Percentiles rank a stretch among this genome's conserved stretches.
Evolutionary conservation across 1,140 invertebrate species (phyloP).

Genomic region (Dreissena rostriformis): DNA sequence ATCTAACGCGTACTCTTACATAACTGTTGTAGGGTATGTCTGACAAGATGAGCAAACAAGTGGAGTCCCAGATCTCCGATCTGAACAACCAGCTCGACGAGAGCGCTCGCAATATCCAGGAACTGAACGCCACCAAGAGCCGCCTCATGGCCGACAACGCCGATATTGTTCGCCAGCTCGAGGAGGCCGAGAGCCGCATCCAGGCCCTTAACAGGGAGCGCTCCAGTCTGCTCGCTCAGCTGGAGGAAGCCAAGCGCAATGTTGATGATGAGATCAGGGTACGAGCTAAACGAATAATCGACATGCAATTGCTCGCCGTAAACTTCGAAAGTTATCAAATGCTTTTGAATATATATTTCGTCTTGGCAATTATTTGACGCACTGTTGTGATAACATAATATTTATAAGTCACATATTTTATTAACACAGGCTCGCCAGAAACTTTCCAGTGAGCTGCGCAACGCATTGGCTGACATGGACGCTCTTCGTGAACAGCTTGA

Average conservation of each 20-base stretch:
- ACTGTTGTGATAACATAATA: not conserved
- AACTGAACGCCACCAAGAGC: constrained; percentile 75
- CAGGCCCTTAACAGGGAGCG: constrained; percentile 97
- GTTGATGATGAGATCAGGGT: constrained; percentile 96
- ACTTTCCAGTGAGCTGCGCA: constrained; percentile 83
- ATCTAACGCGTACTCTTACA: too few relatives aligned
- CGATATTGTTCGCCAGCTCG: constrained; percentile 93
- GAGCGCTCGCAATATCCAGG: constrained; percentile 70
- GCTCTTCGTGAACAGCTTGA: constrained; percentile 96
- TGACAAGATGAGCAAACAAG: constrained; percentile 98
- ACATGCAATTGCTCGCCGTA: not conserved
- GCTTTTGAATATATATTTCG: not conserved
- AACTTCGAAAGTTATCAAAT: not conserved
- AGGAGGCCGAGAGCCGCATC: constrained; percentile 95
- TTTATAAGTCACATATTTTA: not conserved
- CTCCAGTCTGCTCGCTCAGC: constrained; percentile 94
- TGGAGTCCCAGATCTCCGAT: constrained; percentile 97
- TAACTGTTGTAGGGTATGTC: constrained; percentile 89
- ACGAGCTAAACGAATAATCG: not conserved
- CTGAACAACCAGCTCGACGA: constrained; percentile 95
- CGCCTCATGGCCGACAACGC: constrained; percentile 92
- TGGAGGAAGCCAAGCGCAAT: constrained; percentile 98
- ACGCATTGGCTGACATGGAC: constrained; percentile 98
- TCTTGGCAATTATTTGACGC: not conserved
- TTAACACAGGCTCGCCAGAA: constrained; percentile 61